phyloP scores from a whole-genome alignment of 2,888 invertebrate species.

The Lycaena phlaeas region DNA sequence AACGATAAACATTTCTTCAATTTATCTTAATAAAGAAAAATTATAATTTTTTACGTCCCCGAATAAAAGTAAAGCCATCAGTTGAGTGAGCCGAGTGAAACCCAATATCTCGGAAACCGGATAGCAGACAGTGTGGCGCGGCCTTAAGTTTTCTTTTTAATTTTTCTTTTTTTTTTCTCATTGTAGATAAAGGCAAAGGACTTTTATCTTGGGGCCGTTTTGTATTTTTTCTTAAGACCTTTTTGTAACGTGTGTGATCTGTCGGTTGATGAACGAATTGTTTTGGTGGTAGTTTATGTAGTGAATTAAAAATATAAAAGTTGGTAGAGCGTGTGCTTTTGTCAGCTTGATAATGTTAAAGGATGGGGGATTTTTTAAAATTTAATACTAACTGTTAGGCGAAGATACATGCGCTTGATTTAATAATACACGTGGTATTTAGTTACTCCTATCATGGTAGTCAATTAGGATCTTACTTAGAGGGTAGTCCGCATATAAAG shows the following conservation, averaged over 20 bases:
- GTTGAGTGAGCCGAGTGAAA: constrained; percentile 50
- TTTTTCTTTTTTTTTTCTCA: constrained; percentile 45
- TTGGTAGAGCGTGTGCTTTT: constrained; percentile 28
- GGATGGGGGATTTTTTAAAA: constrained; percentile 2
- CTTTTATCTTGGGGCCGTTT: constrained; percentile 45
- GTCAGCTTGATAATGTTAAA: constrained; percentile 20
- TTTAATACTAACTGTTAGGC: too few relatives aligned
- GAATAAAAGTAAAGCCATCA: constrained; percentile 48
- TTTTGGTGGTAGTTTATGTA: constrained; percentile 35
- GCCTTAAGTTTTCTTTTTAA: constrained; percentile 55
- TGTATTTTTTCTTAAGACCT: constrained; percentile 32
- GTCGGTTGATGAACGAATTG: constrained; percentile 44
- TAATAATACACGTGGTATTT: too few relatives aligned
- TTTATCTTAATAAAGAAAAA: constrained; percentile 56
- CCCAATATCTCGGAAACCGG: constrained; percentile 64
- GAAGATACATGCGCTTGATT: too few relatives aligned
- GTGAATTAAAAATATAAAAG: constrained; percentile 23
- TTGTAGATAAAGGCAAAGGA: constrained; percentile 48
- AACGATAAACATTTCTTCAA: constrained; percentile 29
- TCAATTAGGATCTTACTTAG: too few relatives aligned
- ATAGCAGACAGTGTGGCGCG: constrained; percentile 73
- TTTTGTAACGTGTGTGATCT: constrained; percentile 58
- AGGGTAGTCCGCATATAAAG: too few relatives aligned
- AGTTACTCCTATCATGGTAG: too few relatives aligned
- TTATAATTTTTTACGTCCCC: constrained; percentile 44